Evolutionary conservation across 1,140 invertebrate species (phyloP), one percentile per base, ranked within the genome.

Genomic region (Zaprionus tsacasi): DNA sequence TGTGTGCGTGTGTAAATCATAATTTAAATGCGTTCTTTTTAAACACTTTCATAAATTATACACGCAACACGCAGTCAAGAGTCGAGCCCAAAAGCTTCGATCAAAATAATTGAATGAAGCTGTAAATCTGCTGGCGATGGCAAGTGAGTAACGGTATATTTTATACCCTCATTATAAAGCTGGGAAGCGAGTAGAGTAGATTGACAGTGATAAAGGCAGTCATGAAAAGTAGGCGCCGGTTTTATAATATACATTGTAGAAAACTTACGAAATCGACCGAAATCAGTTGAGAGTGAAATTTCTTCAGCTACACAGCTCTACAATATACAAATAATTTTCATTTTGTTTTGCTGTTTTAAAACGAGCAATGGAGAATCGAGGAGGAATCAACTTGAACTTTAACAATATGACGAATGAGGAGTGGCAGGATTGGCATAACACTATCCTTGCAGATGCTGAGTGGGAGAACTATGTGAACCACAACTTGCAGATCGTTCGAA

Each of bases 1-100:
- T 81, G 58, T 57, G 48, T 63, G 76, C 57, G 70, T 54, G 56
- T 45, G 64, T 70, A 82, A 82, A 70, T 79, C 80, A 81, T 76
- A 74, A 74, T 70, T 74, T 74, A 61, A 82, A 79, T 81, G 70
- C 70, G 56, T 69, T 63, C 76, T 63, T 50, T 67, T 69, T 54
- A 74, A 74, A 69, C 58, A 69, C 58, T 69, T 55, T 27, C 66
- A 45, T 69, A 54, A 56, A 50, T 68, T 54, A 45, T 38, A 60
- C 45, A 10, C 64, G 36, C 27, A 17, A 55, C 35, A 12, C 13
- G 27, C 59, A 43, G 48, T 57, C 54, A n/a, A 21, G 38, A 40
- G 38, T 40, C 60, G 15, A 35, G 17, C 45, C 11, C 21, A n/a
- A 11, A n/a, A 11, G 17, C 35, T 52, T 38, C 21, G 61, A 64